Conservation (phyloP, 2,888 invertebrate genomes). For the Encarsia formosa region DNA sequence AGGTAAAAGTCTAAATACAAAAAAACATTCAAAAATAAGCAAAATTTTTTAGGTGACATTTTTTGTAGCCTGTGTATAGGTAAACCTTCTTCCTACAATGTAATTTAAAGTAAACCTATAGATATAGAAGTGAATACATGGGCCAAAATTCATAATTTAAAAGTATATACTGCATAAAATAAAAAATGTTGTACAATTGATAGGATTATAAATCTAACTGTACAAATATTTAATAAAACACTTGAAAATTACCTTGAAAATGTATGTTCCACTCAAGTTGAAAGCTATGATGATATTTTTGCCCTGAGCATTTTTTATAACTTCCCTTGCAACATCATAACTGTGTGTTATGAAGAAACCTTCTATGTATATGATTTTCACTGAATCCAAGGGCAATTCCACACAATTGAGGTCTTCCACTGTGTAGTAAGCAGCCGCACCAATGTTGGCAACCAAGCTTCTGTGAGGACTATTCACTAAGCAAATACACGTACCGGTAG, state of each 20-base stretch:
- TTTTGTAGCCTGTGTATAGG: too few species aligned
- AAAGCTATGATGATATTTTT: slow-evolving; percentile 44
- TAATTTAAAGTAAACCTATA: too few species aligned
- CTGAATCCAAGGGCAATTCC: slow-evolving; percentile 35
- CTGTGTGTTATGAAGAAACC: slow-evolving; percentile 49
- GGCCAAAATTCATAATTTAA: too few species aligned
- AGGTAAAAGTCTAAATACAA: too few species aligned
- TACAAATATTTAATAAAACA: too few species aligned
- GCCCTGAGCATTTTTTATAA: slow-evolving; percentile 40
- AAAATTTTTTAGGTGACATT: too few species aligned
- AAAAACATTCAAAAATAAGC: too few species aligned
- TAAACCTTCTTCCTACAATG: too few species aligned
- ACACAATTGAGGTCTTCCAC: slow-evolving; percentile 36
- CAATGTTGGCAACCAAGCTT: slow-evolving; percentile 46
- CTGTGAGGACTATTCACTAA: slow-evolving; percentile 43
- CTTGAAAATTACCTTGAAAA: slow-evolving; percentile 40
- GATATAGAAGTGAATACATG: too few species aligned
- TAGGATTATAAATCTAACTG: too few species aligned
- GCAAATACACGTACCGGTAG: slow-evolving; percentile 47
- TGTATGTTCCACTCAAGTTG: slow-evolving; percentile 48
- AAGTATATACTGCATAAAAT: too few species aligned
- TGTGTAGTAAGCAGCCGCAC: slow-evolving; percentile 46
- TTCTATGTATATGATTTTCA: slow-evolving; percentile 48
- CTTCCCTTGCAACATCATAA: slow-evolving; percentile 42
- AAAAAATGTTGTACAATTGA: too few species aligned